Evolutionary conservation across 2,797 vertebrate species (phyloP).

Genomic region (Spheniscus humboldti): DNA sequence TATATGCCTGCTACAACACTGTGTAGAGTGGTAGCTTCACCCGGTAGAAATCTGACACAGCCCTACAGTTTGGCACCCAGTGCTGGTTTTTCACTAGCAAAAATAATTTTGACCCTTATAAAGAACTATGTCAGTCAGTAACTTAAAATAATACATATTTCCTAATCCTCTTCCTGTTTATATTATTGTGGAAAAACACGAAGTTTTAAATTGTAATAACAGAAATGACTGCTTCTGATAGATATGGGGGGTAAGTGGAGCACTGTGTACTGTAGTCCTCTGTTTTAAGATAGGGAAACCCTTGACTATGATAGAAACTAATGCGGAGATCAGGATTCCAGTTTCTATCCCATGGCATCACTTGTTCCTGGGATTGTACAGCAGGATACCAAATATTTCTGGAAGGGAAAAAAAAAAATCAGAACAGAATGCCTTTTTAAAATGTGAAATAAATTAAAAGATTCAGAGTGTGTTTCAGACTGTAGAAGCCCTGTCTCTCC

Average conservation of each 20-base stretch:
- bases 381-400: not conserved
- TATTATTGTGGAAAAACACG: fast-evolving
- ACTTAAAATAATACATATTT: not conserved
- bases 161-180: not conserved
- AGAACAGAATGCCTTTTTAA: not conserved
- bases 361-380: not conserved
- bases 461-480: not conserved
- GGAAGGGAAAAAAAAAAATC: not conserved
- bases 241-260: not conserved
- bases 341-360: not conserved
- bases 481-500: not conserved
- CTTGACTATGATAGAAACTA: not conserved
- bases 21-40: not conserved
- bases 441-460: not conserved
- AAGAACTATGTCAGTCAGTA: not conserved
- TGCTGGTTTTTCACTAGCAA: not conserved
- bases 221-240: not conserved
- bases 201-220: not conserved
- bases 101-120: not conserved
- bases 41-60: not conserved
- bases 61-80: not conserved
- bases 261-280: not conserved
- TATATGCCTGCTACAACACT: not conserved
- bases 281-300: not conserved
- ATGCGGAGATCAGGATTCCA: not conserved